These are phyloP conservation scores for Phylloscopus trochiloides DNA, from an alignment of 2,113 vertebrate genomes.

Conservation along the genomic window DNA sequence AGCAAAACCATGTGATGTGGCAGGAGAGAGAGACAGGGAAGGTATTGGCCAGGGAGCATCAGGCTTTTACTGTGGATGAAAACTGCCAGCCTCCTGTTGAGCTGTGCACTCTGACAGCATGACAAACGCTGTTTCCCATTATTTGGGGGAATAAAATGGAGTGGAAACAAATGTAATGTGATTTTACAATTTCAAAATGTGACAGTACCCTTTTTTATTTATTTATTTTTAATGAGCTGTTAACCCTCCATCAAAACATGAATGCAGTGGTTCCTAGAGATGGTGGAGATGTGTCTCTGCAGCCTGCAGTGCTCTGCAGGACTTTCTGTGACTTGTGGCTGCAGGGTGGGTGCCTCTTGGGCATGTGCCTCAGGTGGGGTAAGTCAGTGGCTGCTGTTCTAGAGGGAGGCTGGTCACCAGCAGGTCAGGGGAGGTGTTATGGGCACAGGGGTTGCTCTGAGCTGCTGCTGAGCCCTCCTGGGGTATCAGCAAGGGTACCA, in stretches of 20 bases:
- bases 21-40: not conserved
- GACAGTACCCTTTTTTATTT: not conserved
- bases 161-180: not conserved
- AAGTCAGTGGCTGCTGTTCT: not conserved
- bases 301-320: not conserved
- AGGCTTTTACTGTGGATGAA: not conserved
- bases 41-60: not conserved
- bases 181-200: not conserved
- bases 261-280: not conserved
- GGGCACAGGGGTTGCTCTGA: not conserved
- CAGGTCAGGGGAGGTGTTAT: not conserved
- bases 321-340: rapidly evolving
- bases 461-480: not conserved
- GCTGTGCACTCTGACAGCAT: not conserved
- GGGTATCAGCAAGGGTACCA: rapidly evolving
- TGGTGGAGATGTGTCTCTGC: not conserved
- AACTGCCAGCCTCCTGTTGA: not conserved
- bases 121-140: not conserved
- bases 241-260: not conserved
- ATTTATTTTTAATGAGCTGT: not conserved
- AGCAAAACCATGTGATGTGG: not conserved
- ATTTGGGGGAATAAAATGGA: not conserved
- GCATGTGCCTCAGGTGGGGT: rapidly evolving
- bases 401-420: not conserved
- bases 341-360: not conserved